phyloP scores from a whole-genome alignment of 35 echinoderm and acorn worm genomes.

The Heliocidaris erythrogramma region DNA sequence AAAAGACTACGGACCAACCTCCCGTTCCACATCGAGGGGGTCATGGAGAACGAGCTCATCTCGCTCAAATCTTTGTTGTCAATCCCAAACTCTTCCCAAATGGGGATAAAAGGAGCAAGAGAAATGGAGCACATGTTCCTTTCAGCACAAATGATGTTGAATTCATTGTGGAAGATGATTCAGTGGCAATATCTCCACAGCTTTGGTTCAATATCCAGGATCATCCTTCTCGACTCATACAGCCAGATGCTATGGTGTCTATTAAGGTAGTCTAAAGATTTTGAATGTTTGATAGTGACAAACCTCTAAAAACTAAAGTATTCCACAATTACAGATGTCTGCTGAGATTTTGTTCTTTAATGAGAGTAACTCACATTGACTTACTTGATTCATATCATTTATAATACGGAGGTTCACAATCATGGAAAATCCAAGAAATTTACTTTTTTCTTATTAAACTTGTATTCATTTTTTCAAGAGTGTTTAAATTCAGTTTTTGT shows the following conservation, averaged over 20 bases:
- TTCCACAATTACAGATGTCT: too few species aligned
- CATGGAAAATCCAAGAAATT: too few species aligned
- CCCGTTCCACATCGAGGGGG: background rate
- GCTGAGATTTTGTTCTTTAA: too few species aligned
- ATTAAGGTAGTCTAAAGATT: conserved; percentile 64
- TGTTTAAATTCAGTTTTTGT: background rate
- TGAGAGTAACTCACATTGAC: too few species aligned
- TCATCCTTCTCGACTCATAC: conserved; percentile 91
- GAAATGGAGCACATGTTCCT: conserved; percentile 53
- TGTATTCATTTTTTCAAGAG: background rate
- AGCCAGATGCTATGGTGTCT: conserved; percentile 72
- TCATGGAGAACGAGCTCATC: conserved; percentile 21
- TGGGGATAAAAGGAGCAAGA: conserved; percentile 28
- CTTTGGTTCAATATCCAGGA: conserved; percentile 92
- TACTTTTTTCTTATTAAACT: background rate
- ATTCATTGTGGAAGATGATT: conserved; percentile 61
- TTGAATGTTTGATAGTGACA: background rate
- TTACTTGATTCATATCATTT: too few species aligned
- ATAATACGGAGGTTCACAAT: too few species aligned
- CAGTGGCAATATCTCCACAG: conserved; percentile 76
- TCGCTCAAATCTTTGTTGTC: conserved; percentile 75
- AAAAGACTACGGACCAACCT: background rate
- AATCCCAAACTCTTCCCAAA: conserved; percentile 32
- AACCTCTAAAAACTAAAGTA: background rate
- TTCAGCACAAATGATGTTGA: conserved; percentile 34